Conservation (phyloP, 2,113 vertebrate species). For the Corythoichthys haematopterus region DNA sequence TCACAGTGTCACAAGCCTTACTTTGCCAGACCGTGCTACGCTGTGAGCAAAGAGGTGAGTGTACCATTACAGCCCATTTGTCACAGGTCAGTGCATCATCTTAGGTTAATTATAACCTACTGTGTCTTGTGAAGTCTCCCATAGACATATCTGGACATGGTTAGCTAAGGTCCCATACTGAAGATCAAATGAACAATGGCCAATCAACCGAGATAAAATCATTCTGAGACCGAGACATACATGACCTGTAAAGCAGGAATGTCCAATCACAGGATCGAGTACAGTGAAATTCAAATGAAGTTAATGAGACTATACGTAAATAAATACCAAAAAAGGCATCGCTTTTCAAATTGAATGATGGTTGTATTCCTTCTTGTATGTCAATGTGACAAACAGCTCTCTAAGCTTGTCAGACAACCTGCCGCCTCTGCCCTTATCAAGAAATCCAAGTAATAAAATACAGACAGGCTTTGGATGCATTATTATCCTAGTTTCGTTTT, state of each 20-base stretch:
- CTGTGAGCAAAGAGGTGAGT: conserved; percentile 11
- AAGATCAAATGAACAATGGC: conserved; percentile 41
- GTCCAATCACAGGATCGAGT: not conserved
- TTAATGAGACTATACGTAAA: conserved; percentile 3
- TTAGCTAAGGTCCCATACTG: conserved; percentile 51
- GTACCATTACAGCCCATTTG: conserved; percentile 63
- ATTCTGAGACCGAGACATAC: conserved; percentile 40
- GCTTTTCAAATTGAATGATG: conserved; percentile 25
- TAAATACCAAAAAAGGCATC: conserved; percentile 11
- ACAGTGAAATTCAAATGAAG: not conserved
- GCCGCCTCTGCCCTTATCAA: conserved; percentile 31
- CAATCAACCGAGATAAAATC: conserved; percentile 49
- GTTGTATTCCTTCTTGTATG: not conserved
- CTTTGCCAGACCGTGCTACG: conserved; percentile 6
- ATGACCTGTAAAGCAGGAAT: conserved; percentile 28
- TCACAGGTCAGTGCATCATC: conserved; percentile 66
- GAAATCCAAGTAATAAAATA: conserved; percentile 22
- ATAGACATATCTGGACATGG: conserved; percentile 44
- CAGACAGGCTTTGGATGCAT: conserved; percentile 19
- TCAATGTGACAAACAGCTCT: conserved; percentile 22
- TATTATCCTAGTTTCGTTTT: conserved; percentile 9
- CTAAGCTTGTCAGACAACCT: conserved; percentile 35
- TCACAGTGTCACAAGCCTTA: conserved; percentile 18
- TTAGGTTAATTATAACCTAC: conserved; percentile 64
- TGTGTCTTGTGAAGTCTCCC: conserved; percentile 41